These are phyloP conservation scores for Luperina testacea DNA, from an alignment of 2,888 invertebrate species.

Conservation along the genomic window DNA sequence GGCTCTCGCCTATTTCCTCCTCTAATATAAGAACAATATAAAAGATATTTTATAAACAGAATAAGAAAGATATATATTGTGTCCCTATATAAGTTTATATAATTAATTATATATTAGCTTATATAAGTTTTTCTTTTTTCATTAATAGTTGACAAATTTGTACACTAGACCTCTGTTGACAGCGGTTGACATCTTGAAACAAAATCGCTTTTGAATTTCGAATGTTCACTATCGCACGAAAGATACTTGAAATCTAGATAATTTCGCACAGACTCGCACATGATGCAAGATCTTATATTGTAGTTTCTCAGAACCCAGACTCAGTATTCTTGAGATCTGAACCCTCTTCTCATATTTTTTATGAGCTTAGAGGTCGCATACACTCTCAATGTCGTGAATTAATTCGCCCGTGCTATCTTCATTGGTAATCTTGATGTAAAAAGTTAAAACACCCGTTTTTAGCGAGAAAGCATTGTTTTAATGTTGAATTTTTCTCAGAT, in stretches of 20 bases:
- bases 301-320: constrained; percentile 66
- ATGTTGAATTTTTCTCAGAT: constrained; percentile 61
- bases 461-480: constrained; percentile 63
- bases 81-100: too few relatives aligned
- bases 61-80: too few relatives aligned
- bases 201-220: constrained; percentile 43
- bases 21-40: too few relatives aligned
- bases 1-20: too few relatives aligned
- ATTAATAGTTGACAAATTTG: too few relatives aligned
- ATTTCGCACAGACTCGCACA: constrained; percentile 36
- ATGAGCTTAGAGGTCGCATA: constrained; percentile 67
- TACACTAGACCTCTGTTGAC: too few relatives aligned
- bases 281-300: constrained; percentile 40
- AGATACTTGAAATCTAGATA: constrained; percentile 43
- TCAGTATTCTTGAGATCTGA: constrained; percentile 60
- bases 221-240: constrained; percentile 33
- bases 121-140: too few relatives aligned
- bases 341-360: constrained; percentile 67
- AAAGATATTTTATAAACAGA: too few relatives aligned
- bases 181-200: too few relatives aligned
- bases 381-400: constrained; percentile 68
- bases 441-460: constrained; percentile 67
- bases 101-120: too few relatives aligned
- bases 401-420: constrained; percentile 71
- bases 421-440: constrained; percentile 68